Percentiles rank a stretch among this genome's conserved stretches.
Evolutionary conservation across 2,113 vertebrate species (phyloP).

Genomic region (Axis porcinus): DNA sequence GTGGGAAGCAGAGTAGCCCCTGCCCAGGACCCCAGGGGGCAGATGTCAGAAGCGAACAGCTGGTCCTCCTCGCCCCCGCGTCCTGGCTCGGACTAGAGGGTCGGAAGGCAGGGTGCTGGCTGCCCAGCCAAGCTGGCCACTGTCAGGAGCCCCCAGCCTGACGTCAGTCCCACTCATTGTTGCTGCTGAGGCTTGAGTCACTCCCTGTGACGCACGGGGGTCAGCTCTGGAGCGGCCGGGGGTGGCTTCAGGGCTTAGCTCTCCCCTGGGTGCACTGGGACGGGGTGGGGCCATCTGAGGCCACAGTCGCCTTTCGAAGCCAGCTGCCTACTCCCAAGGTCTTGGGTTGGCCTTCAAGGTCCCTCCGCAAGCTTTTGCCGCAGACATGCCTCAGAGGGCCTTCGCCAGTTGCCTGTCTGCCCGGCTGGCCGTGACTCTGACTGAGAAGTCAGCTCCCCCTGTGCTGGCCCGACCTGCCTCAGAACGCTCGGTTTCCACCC

Average conservation of each 20-base stretch:
- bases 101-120: slow-evolving; percentile 27
- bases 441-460: not conserved
- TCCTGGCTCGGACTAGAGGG: not conserved
- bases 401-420: not conserved
- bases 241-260: slow-evolving; percentile 36
- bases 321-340: slow-evolving; percentile 63
- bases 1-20: not conserved
- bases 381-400: not conserved
- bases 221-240: slow-evolving; percentile 47
- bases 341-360: slow-evolving; percentile 53
- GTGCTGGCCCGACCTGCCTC: not conserved
- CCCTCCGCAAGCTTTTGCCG: not conserved
- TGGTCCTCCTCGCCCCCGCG: not conserved
- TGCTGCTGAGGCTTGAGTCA: slow-evolving; percentile 66
- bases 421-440: not conserved
- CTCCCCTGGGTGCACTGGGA: slow-evolving; percentile 27
- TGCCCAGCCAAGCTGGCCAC: not conserved
- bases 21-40: not conserved
- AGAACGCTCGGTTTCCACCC: not conserved
- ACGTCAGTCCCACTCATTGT: slow-evolving; percentile 59
- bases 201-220: slow-evolving; percentile 63
- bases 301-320: not conserved
- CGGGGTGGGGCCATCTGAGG: slow-evolving; percentile 50
- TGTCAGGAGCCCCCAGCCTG: slow-evolving; percentile 49
- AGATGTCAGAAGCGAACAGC: slow-evolving; percentile 34